Conservation (phyloP, 2,113 vertebrate species). For the Cololabis saira region DNA sequence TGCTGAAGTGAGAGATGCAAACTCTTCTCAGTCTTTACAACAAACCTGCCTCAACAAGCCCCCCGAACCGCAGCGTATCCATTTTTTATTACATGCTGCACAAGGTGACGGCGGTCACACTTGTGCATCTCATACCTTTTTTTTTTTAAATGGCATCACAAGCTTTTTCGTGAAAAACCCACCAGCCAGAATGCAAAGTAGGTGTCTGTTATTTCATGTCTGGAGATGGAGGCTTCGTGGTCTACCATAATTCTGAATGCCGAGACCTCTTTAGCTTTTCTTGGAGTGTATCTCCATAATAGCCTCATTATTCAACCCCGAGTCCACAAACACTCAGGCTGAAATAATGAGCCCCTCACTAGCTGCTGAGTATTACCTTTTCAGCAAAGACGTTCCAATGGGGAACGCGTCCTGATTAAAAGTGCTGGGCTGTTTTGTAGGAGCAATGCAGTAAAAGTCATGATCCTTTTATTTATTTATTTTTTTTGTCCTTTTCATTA, state of each 20-base stretch:
- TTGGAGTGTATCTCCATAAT: constrained; percentile 79
- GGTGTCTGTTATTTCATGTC: constrained; percentile 48
- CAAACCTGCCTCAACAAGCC: constrained; percentile 15
- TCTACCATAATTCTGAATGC: constrained; percentile 57
- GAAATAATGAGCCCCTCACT: constrained; percentile 78
- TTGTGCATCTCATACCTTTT: constrained; percentile 32
- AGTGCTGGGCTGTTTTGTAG: constrained; percentile 42
- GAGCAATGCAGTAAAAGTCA: constrained; percentile 44
- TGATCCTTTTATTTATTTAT: constrained; percentile 4
- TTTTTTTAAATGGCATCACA: constrained; percentile 41
- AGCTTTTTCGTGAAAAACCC: constrained; percentile 24
- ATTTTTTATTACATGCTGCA: constrained; percentile 47
- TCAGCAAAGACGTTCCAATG: constrained; percentile 55
- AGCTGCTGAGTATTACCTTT: constrained; percentile 73
- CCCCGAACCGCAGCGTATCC: constrained; percentile 37
- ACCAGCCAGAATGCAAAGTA: constrained; percentile 1
- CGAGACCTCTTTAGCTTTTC: constrained; percentile 61
- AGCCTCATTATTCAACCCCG: constrained; percentile 81
- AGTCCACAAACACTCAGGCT: constrained; percentile 65
- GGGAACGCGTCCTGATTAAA: constrained; percentile 67
- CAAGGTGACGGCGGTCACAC: constrained; percentile 31
- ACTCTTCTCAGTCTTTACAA: constrained; percentile 9
- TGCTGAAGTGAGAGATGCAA: constrained; percentile 16
- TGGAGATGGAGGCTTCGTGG: constrained; percentile 44
- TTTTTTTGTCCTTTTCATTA: not conserved